phyloP scores from a whole-genome alignment of 2,797 vertebrate species.

The Petrocephalus schoutedeni region DNA sequence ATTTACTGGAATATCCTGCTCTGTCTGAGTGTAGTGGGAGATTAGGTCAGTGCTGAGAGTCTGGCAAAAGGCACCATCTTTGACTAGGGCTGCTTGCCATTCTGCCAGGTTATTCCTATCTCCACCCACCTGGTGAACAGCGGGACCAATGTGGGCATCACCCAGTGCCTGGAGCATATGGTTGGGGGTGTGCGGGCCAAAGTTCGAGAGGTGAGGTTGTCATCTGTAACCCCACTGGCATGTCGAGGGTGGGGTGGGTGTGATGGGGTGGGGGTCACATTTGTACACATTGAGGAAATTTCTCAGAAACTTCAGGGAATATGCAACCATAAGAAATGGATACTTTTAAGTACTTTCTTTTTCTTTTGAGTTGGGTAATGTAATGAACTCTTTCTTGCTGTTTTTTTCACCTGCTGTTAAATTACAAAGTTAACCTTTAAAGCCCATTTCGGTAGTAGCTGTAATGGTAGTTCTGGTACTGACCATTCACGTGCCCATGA shows the following conservation, averaged over 20 bases:
- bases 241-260: no score
- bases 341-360: neutral
- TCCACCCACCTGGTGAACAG: constrained; percentile 78
- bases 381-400: neutral
- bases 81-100: neutral
- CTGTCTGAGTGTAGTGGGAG: neutral
- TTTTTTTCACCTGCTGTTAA: neutral
- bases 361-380: neutral
- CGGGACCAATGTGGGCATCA: constrained; percentile 74
- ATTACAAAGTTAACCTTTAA: neutral
- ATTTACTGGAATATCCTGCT: neutral
- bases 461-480: no score
- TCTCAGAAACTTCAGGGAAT: neutral
- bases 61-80: neutral
- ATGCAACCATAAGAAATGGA: neutral
- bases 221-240: neutral
- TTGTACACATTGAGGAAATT: neutral
- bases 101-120: constrained; percentile 81
- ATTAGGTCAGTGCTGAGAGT: neutral
- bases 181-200: constrained; percentile 82
- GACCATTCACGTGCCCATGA: no score
- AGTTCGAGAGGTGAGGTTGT: constrained; percentile 78
- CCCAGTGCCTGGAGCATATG: constrained; percentile 96
- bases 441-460: no score
- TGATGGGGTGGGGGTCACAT: neutral